Base-by-base conservation (phyloP, 2,888 invertebrate genomes). In the Polymixis flavicincta region DNA sequence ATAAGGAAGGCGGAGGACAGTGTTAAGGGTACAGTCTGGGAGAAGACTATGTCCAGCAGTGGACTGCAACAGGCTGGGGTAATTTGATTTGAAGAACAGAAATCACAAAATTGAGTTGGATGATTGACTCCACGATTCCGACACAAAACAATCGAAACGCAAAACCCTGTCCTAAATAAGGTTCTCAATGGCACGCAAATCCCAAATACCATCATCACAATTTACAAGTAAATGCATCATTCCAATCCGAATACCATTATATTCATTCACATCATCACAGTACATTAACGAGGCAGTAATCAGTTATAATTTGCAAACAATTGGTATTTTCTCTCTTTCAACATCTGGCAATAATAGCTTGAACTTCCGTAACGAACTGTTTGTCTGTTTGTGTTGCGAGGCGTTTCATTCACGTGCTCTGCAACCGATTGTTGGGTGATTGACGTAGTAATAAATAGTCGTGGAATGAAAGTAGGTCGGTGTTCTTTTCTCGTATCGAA, bases 321-420 rank as follows among this genome's bases (percentile, higher is more conserved):
- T 63, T 50, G 19, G n/a, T 55, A 71, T 57, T 17, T 69, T 14
- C 28, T 19, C 3, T 63, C 70, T 78, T 32, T 78, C 55, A 76
- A 60, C 60, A 37, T 45, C 7, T 25, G 22, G 32, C 32, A 42
- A 4, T 78, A 76, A 64, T 25, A 63, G 45, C 50, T n/a, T 5
- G 14, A n/a, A 50, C 50, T 76, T 78, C 78, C 76, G 50, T 17
- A 52, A 42, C 9, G 32, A 22, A 25, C 11, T 7, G 22, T 14
- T 32, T 13, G 59, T 66, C 19, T 63, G 70, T 69, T 77, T 69
- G 28, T 69, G 11, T 69, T 50, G 28, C 5, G 17, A n/a, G 13
- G 48, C 17, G 6, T 14, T 70, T 50, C 55, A 55, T 76, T 22
- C 70, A 50, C 50, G n/a, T 32, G 42, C 2, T 25, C 2, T 28